Evolutionary conservation across 2,113 vertebrate species (phyloP), one percentile per base, ranked within the genome.

Genomic region (Brienomyrus longianalis): DNA sequence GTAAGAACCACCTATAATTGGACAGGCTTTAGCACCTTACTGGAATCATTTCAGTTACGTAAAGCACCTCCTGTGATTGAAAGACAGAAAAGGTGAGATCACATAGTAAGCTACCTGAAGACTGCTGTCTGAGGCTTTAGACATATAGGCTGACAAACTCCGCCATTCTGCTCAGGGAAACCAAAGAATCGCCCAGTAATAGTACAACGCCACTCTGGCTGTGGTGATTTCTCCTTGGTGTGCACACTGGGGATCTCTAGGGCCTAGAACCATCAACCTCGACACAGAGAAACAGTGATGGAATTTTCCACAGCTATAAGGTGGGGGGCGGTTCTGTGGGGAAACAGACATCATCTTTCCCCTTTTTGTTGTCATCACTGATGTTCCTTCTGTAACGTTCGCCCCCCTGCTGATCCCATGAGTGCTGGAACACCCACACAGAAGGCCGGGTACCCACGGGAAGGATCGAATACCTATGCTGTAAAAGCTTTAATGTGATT

Each of bases 11-110:
- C 54, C 91, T 91, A 88, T 92, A 93, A 94, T 90, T 91, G 90
- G 88, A 51, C 35, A 52, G 85, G 89, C 90, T 91, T 89, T 92
- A 91, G 90, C 92, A 90, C 91, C 87, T 77, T 66, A 50, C 56
- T 87, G 93, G 92, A 92, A 93, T 93, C 90, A 90, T 89, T 92
- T 92, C 23, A 90, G 77, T 95, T 95, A 93, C 91, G 91, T 94
- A 95, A 95, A 43, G 86, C 50, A 21, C 52, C 50, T 56, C 59
- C 5, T 51, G 8, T 59, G 86, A 52, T 43, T 35, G 31, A 27
- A 39, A 39, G 51, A 59, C 50, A 92, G 86, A 87, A 88, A 80
- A 85, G 91, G 83, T 92, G 90, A 91, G n/a, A 86, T 50, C 10
- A 15, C 21, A 5, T 23, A 11, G 23, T 10, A 23, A 21, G 27